Evolutionary conservation across 2,113 vertebrate species (phyloP), one percentile per base, ranked within the genome.

Genomic region (Ia io): DNA sequence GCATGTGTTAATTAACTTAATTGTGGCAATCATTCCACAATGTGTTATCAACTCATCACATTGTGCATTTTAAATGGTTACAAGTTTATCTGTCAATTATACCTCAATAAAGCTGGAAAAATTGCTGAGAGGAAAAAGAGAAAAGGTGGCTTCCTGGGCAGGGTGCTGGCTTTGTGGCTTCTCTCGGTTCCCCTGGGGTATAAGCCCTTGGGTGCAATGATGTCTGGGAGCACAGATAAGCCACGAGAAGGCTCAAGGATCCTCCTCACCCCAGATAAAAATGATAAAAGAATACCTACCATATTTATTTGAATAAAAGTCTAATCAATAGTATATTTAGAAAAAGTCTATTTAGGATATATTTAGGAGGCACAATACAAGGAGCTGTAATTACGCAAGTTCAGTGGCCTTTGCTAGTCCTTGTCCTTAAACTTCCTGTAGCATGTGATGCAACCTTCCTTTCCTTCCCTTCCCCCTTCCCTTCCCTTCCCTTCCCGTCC

Each of bases 301-400:
- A n/a, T 47, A 56, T 56, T 78, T 79, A 87, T 44, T 80, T 90
- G 42, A 71, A 67, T 0, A 73, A 37, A 95, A 82, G 35, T 51
- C 40, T 73, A 53, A 63, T 67, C 69, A 94, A 91, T 74, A 53
- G 63, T 13, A 30, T n/a, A 42, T 9, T 49, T 32, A 82, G 69
- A 69, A n/a, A 63, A 74, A 47, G 6, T 47, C 69, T 47, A 49
- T 12, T 89, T 32, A 49, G 69, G 53, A 20, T 59, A 37, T n/a
- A 20, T 53, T 65, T 30, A 32, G 18, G 79, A 88, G 63, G 22
- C 3, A 3, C 35, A 49, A 9, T 2, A 42, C 7, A 88, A 92
- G 42, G 59, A 44, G 22, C 13, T 65, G 32, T 9, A 28, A 23
- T 40, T 76, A 44, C 76, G 13, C 59, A 53, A 70, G 56, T 16